A percentile compares a stretch with the other conserved stretches of the same genome.
phyloP scores from a whole-genome alignment of 37 sponge, comb jelly and placozoan species.

The Hexactinellida sp. region DNA sequence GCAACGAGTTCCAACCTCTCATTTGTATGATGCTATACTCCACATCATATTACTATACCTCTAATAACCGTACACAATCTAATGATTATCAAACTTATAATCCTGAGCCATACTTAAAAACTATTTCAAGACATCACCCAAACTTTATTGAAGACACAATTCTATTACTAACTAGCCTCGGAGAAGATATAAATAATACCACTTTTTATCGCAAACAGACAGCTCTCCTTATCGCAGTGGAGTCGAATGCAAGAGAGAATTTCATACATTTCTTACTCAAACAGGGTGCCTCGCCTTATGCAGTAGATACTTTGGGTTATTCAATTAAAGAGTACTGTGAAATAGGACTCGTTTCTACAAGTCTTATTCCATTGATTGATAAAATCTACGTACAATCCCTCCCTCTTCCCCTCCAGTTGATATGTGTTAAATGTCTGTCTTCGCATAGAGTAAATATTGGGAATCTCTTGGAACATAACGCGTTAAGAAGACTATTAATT shows the following conservation, averaged over 20 bases:
- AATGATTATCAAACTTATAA: not conserved
- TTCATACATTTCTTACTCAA: not conserved
- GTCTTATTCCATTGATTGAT: not conserved
- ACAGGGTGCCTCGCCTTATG: not conserved
- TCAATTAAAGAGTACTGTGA: not conserved
- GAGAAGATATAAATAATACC: not conserved
- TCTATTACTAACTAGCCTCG: not conserved
- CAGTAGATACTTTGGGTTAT: not conserved
- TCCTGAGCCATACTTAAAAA: not conserved
- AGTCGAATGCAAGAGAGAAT: not conserved
- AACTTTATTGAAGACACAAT: not conserved
- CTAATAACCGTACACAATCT: not conserved
- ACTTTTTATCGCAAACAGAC: not conserved
- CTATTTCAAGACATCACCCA: not conserved
- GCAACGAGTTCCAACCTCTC: not conserved
- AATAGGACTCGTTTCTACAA: not conserved
- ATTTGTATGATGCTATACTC: not conserved
- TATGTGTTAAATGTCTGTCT: not conserved
- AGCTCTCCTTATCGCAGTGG: not conserved
- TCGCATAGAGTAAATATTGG: not conserved
- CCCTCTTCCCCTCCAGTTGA: not conserved
- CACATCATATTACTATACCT: not conserved
- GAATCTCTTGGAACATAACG: not conserved
- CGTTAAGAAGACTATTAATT: not conserved
- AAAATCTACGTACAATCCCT: not conserved